Evolutionary conservation across 2,888 invertebrate species (phyloP), one percentile per base, ranked within the genome.

Genomic region (Tortricodes alternella): DNA sequence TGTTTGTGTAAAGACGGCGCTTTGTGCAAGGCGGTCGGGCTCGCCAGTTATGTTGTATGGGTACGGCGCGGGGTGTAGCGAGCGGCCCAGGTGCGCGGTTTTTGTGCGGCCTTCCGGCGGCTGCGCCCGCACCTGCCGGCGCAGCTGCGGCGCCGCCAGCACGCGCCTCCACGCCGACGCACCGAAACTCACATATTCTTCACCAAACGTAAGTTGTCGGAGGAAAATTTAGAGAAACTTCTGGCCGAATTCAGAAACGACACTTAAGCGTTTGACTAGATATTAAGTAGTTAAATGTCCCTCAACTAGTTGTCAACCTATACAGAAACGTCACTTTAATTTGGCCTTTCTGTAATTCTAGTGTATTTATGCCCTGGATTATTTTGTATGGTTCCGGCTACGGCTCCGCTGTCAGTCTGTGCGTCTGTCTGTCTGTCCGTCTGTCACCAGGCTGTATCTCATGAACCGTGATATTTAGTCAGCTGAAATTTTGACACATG

Each of bases 91-190:
- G 89, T 89, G 90, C 83, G 82, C 75, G 74, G 72, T 89, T 89
- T 89, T 88, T 89, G 87, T 88, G 80, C 76, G 80, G 82, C 87
- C 82, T 84, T 86, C 75, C 89, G 74, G 72, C 83, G 85, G 89
- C 89, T 89, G 91, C 85, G 80, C 72, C 80, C 78, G 79, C 90
- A 86, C 82, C 85, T 84, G 85, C 85, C 84, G 70, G 65, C 67
- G 65, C 89, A 83, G 85, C 85, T 85, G 89, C 85, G 83, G 79
- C 80, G 76, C 76, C 37, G 39, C 51, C 51, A 34, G 74, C 78
- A 79, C 76, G 73, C 70, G 58, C 63, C 63, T 63, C 64, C 67
- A 62, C 63, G 53, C 67, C 63, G 65, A 64, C 67, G 62, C 64
- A 49, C 41, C 32, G 16, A 38, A 35, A 18, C 38, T 35, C 16